Conservation (phyloP, 2,888 invertebrate genomes). For the Drosophila helvetica region DNA sequence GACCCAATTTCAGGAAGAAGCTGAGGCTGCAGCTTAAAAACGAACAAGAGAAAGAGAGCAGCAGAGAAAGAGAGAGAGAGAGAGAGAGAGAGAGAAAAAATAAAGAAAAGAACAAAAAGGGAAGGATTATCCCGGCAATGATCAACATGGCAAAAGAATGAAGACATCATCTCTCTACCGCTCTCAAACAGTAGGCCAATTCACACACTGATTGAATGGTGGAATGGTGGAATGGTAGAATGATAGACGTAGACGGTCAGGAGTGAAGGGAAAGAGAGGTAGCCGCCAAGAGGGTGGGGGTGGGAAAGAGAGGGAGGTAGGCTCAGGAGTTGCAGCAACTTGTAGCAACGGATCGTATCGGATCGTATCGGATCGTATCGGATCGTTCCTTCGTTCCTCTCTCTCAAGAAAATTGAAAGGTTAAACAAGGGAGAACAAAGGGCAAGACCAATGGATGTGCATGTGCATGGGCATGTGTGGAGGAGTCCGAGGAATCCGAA, state of each 20-base stretch:
- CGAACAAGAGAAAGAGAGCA: constrained; percentile 8
- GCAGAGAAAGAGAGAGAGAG: constrained; percentile 15
- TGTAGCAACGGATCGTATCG: constrained; percentile 59
- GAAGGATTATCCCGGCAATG: constrained; percentile 81
- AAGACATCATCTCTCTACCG: constrained; percentile 68
- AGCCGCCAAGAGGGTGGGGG: constrained; percentile 48
- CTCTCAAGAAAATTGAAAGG: constrained; percentile 66
- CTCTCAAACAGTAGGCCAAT: constrained; percentile 68
- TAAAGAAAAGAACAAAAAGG: constrained; percentile 54
- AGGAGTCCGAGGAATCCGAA: constrained; percentile 4
- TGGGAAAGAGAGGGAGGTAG: constrained; percentile 11
- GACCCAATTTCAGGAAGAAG: constrained; percentile 40
- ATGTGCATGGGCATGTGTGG: constrained; percentile 5
- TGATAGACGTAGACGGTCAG: constrained; percentile 10
- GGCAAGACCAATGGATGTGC: constrained; percentile 15
- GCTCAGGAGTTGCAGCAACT: constrained; percentile 59
- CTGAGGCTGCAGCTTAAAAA: constrained; percentile 30
- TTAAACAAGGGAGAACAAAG: constrained; percentile 63
- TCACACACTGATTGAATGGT: constrained; percentile 47
- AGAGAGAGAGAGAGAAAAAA: constrained; percentile 35
- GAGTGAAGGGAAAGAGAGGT: background rate
- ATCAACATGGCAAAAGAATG: constrained; percentile 74
- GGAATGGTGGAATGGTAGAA: background rate
- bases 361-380: constrained; percentile 49
- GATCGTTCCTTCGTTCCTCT: constrained; percentile 31